Percentiles rank a stretch among this genome's conserved stretches.
Evolutionary conservation across 2,888 invertebrate genomes (phyloP).

Genomic region (Mellilla xanthometata): DNA sequence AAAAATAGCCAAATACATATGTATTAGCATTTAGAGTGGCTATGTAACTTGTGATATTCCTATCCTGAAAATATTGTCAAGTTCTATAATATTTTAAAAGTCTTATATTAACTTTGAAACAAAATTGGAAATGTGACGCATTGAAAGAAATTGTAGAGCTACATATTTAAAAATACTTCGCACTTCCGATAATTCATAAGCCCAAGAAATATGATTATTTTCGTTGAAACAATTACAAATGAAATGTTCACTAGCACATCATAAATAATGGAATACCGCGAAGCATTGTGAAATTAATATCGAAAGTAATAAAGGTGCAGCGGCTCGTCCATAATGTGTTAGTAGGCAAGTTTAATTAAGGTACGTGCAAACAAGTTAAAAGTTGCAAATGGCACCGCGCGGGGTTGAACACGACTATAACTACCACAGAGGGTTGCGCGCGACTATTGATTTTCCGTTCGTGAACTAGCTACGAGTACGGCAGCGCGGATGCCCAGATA

Average conservation of each 20-base stretch:
- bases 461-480: conserved; percentile 44
- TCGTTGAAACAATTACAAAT: no score
- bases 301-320: conserved; percentile 6
- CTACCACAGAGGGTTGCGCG: conserved; percentile 56
- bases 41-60: conserved; percentile 3
- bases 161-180: no score
- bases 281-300: conserved; percentile 2
- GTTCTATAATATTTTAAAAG: no score
- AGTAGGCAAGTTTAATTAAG: conserved; percentile 34
- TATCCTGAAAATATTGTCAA: no score
- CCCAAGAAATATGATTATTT: no score
- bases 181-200: no score
- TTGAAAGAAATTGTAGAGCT: no score
- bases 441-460: conserved; percentile 73
- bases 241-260: no score
- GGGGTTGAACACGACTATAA: conserved; percentile 32
- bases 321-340: conserved; percentile 6
- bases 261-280: not conserved
- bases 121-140: no score
- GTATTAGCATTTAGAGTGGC: conserved; percentile 16
- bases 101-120: no score
- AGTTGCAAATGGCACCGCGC: conserved; percentile 41
- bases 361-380: conserved; percentile 51
- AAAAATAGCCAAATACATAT: conserved; percentile 2
- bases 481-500: conserved; percentile 47